Conservation (phyloP, 2,113 vertebrate genomes). For the Ceyx margarethae region DNA sequence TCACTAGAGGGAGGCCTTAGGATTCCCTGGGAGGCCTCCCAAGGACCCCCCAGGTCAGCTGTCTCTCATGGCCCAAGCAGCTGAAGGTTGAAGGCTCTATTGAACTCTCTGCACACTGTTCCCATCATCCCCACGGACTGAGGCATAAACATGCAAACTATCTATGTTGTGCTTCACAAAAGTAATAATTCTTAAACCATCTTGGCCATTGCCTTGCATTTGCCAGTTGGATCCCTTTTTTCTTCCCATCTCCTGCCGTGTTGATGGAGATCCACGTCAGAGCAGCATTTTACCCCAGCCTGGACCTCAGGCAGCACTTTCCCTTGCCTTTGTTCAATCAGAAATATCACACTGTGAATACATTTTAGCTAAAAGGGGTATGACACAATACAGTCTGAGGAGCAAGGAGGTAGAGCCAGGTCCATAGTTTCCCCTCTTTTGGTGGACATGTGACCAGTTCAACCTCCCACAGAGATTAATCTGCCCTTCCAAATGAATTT, state of each 20-base stretch:
- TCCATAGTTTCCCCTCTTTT: not conserved
- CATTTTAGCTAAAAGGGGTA: not conserved
- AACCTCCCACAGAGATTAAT: not conserved
- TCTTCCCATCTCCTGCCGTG: not conserved
- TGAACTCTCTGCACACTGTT: not conserved
- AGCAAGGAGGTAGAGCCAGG: rapidly evolving
- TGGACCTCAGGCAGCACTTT: not conserved
- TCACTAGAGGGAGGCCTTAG: not conserved
- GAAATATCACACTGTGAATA: not conserved
- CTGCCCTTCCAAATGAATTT: not conserved
- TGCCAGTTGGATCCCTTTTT: not conserved
- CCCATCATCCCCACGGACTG: rapidly evolving
- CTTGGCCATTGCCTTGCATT: not conserved
- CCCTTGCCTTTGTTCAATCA: not conserved
- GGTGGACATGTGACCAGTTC: not conserved
- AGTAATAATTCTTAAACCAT: rapidly evolving
- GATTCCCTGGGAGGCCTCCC: not conserved
- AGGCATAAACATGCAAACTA: not conserved
- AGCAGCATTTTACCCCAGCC: not conserved
- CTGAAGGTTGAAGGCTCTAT: not conserved
- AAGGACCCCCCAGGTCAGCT: not conserved
- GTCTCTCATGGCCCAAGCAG: rapidly evolving
- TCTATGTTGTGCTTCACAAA: not conserved
- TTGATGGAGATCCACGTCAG: not conserved
- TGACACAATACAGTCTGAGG: rapidly evolving